Base-by-base conservation (phyloP, 2,888 invertebrate genomes). In the Catocala fraxini region DNA sequence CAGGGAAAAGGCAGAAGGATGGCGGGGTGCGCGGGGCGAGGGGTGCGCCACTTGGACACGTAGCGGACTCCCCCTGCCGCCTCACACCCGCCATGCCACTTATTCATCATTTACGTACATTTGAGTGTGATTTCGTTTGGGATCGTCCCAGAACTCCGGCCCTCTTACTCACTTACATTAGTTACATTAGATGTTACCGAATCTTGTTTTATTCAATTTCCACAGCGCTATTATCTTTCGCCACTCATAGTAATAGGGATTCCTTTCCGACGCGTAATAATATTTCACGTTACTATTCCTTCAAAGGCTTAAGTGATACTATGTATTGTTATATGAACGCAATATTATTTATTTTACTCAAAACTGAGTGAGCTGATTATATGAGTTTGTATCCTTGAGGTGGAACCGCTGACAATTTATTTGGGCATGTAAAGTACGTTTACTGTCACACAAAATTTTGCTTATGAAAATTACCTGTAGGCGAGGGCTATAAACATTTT, bases 61-160 rank as follows among this genome's bases (percentile, higher is more conserved):
- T 92, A 89, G 80, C 82, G 73, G 73, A 67, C 83, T 82, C 83
- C 79, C 79, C 78, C 73, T 65, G 72, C 75, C 77, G 33, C 56
- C 73, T 77, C 80, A 63, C 77, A 75, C 75, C 80, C 80, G 78
- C 78, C 80, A 76, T 79, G 82, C 85, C 87, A 89, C 90, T 91
- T 91, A 90, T 87, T 90, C 91, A 90, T 91, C 91, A 91, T 91
- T 92, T 92, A 88, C 86, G 88, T 89, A 90, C 89, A 89, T 91
- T 91, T 89, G 88, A 90, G 91, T 90, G 89, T 90, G 92, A 92
- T 93, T 92, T 91, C 87, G 88, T 90, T 90, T 88, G 86, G 88
- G 87, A 90, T 88, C 85, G 85, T 87, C 87, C 81, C 80, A 81
- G 84, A 85, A 87, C 84, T 86, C 82, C 75, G 82, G 68, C 80